Conservation (phyloP, 2,888 invertebrate species). For the Dasypogon diadema region DNA sequence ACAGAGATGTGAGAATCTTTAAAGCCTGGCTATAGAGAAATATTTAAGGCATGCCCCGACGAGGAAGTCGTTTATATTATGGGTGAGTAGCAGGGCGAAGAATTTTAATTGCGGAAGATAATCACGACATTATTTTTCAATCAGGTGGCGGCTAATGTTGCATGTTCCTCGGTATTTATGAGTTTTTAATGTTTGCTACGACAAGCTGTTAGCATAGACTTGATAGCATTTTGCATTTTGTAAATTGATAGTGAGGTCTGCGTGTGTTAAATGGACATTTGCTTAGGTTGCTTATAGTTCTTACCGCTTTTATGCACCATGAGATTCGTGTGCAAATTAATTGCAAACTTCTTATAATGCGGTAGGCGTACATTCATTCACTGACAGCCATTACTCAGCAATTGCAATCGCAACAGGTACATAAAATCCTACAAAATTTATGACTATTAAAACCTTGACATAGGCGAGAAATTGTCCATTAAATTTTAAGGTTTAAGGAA, state of each 20-base stretch:
- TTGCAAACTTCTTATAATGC: neutral
- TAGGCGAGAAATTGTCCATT: no score
- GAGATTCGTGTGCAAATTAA: neutral
- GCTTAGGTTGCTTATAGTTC: neutral
- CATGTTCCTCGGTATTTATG: constrained; percentile 24
- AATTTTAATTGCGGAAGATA: constrained; percentile 48
- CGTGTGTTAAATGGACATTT: neutral
- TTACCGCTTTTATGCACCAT: neutral
- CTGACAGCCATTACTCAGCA: neutral
- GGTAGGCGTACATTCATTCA: neutral
- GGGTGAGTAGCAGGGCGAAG: constrained; percentile 41
- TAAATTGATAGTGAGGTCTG: neutral
- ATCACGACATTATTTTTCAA: constrained; percentile 49
- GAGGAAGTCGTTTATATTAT: constrained; percentile 47
- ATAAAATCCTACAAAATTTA: no score
- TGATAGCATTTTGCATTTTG: neutral
- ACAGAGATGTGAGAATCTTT: neutral
- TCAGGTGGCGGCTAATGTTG: constrained; percentile 12
- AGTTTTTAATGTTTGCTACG: constrained; percentile 2
- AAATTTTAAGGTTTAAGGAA: no score
- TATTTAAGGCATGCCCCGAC: constrained; percentile 34
- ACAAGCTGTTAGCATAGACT: constrained; percentile 28
- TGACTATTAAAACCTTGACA: no score
- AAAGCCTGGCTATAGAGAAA: neutral
- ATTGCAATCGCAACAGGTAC: neutral